Percentiles rank a stretch among this genome's conserved stretches.
Conservation (phyloP, 2,797 vertebrate genomes). For the Hephaestus fuliginosus region DNA sequence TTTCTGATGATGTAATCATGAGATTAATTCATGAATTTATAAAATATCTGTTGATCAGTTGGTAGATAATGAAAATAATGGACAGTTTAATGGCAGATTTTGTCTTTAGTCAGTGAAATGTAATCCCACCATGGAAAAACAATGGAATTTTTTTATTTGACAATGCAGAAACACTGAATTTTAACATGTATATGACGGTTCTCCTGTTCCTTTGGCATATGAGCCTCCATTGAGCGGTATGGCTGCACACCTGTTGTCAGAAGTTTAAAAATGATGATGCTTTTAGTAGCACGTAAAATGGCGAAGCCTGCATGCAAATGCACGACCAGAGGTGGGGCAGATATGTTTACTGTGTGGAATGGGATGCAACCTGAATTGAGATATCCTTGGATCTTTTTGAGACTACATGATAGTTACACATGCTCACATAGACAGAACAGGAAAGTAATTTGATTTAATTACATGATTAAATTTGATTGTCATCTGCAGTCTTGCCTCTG, state of each 20-base stretch:
- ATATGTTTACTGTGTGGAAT: neutral
- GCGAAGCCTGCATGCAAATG: neutral
- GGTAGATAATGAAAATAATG: neutral
- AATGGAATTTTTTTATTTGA: neutral
- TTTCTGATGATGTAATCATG: neutral
- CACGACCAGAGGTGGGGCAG: neutral
- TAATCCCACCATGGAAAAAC: neutral
- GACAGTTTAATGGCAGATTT: neutral
- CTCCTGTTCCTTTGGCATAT: neutral
- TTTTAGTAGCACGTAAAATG: neutral
- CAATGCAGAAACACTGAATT: neutral
- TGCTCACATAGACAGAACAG: neutral
- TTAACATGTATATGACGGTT: neutral
- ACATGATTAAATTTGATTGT: neutral
- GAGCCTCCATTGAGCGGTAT: neutral
- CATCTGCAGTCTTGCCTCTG: neutral
- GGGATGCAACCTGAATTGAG: neutral
- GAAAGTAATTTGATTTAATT: neutral
- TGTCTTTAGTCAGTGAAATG: neutral
- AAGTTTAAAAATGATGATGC: neutral
- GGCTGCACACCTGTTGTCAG: neutral
- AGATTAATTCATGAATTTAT: neutral
- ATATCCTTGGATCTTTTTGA: neutral
- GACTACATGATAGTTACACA: neutral
- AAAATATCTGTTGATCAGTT: neutral